Conservation (phyloP, 2,888 invertebrate species). For the Epinotia brunnichana region DNA sequence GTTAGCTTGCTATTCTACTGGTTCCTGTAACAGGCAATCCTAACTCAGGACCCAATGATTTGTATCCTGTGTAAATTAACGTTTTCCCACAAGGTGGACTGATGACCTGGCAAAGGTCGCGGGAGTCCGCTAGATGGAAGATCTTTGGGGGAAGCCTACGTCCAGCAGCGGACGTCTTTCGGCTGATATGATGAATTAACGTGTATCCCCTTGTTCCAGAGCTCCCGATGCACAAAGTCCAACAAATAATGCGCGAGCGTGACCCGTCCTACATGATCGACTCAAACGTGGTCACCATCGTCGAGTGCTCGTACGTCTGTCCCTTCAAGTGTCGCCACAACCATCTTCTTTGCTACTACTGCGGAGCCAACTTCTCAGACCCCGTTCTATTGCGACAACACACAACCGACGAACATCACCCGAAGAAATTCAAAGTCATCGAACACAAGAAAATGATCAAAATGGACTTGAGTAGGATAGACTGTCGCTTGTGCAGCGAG, state of each 20-base stretch:
- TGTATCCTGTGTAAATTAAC: too few relatives aligned
- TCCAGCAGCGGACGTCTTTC: too few relatives aligned
- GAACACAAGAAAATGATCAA: conserved; percentile 77
- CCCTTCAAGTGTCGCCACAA: conserved; percentile 78
- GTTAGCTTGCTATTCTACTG: too few relatives aligned
- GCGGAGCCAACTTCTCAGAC: conserved; percentile 63
- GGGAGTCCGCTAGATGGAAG: too few relatives aligned
- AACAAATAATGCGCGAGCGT: conserved; percentile 69
- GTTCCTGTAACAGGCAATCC: too few relatives aligned
- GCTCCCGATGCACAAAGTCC: conserved; percentile 68
- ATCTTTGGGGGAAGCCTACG: too few relatives aligned
- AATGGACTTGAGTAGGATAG: conserved; percentile 70
- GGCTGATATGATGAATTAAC: too few relatives aligned
- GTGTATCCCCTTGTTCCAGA: too few relatives aligned
- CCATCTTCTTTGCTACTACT: conserved; percentile 73
- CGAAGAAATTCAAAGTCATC: conserved; percentile 70
- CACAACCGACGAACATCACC: conserved; percentile 56
- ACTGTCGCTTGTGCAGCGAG: conserved; percentile 65
- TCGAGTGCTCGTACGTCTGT: conserved; percentile 71
- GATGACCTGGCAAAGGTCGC: too few relatives aligned
- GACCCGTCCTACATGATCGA: conserved; percentile 73
- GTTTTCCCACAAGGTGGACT: too few relatives aligned
- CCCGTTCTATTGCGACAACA: conserved; percentile 61
- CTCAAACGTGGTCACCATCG: conserved; percentile 70
- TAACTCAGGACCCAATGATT: too few relatives aligned